Evolutionary conservation across 2,797 vertebrate genomes (phyloP).

Genomic region (Tiaroga cobitis): DNA sequence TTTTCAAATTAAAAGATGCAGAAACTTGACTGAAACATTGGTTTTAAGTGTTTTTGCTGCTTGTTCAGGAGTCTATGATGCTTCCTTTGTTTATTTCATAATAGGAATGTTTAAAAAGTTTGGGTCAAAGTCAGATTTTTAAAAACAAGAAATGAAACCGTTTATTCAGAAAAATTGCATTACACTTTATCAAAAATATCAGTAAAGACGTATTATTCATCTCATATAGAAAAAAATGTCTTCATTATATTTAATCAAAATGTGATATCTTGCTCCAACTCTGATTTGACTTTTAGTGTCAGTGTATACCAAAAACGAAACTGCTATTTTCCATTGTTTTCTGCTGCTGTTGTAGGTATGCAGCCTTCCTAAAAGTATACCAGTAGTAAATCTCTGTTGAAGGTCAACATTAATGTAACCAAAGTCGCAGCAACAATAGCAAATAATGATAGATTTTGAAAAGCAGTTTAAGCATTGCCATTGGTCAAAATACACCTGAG

Average conservation of each 20-base stretch:
- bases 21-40: not conserved
- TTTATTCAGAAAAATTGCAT: not conserved
- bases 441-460: not conserved
- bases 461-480: not conserved
- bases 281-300: too few relatives aligned
- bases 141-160: not conserved
- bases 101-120: not conserved
- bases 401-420: not conserved
- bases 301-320: not conserved
- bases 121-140: not conserved
- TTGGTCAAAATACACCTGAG: not conserved
- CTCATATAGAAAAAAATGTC: not conserved
- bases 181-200: not conserved
- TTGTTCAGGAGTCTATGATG: not conserved
- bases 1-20: not conserved
- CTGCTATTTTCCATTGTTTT: not conserved
- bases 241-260: not conserved
- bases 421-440: not conserved
- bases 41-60: not conserved
- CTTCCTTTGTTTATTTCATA: not conserved
- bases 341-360: not conserved
- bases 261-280: not conserved
- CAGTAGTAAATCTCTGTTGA: not conserved
- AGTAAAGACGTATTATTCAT: not conserved
- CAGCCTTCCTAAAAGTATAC: not conserved